Evolutionary conservation across 2,888 invertebrate genomes (phyloP).

Genomic region (Nomada fucata): DNA sequence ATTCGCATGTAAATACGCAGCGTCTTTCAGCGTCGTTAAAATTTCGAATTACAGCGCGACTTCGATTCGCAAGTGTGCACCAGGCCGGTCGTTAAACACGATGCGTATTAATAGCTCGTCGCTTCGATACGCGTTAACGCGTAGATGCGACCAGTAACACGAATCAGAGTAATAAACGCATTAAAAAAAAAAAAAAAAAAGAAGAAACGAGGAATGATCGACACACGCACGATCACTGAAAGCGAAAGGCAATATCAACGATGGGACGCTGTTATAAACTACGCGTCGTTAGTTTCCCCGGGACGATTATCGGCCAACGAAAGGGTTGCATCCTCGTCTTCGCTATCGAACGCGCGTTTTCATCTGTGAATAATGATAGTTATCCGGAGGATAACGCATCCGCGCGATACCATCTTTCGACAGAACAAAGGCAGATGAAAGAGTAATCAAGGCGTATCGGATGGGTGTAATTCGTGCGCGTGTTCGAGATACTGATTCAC

Average conservation of each 20-base stretch:
- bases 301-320: constrained; percentile 2
- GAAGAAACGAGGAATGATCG: neutral
- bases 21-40: constrained; percentile 49
- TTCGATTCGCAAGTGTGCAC: constrained; percentile 51
- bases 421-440: constrained; percentile 44
- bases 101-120: constrained; percentile 47
- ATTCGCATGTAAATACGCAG: constrained; percentile 52
- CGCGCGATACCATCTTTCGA: constrained; percentile 34
- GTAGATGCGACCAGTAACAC: constrained; percentile 30
- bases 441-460: constrained; percentile 35
- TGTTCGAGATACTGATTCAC: neutral
- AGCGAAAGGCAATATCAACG: constrained; percentile 32
- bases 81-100: constrained; percentile 51
- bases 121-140: constrained; percentile 51
- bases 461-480: constrained; percentile 13
- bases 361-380: constrained; percentile 58
- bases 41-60: constrained; percentile 41
- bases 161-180: constrained; percentile 49
- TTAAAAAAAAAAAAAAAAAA: neutral
- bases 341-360: constrained; percentile 14
- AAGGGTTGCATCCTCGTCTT: neutral
- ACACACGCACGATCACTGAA: constrained; percentile 22
- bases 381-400: constrained; percentile 41
- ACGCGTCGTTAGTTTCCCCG: constrained; percentile 25
- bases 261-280: constrained; percentile 16